These are phyloP conservation scores for Cheilosia impressa DNA, from an alignment of 2,888 invertebrate species.

Conservation along the genomic window DNA sequence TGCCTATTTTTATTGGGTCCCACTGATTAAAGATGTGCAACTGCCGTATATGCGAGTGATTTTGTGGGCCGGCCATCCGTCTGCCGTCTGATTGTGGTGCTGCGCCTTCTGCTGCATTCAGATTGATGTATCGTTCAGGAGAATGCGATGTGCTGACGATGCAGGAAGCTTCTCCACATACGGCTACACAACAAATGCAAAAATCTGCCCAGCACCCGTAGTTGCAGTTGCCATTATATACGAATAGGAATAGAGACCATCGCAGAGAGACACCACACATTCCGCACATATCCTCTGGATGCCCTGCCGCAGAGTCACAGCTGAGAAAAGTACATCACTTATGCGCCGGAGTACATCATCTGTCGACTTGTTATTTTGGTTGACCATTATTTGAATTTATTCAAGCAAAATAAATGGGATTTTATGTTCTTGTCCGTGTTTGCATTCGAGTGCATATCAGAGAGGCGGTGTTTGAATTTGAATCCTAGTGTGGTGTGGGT, in stretches of 20 bases:
- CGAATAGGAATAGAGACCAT: conserved; percentile 25
- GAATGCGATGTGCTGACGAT: conserved; percentile 66
- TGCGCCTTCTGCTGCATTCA: conserved; percentile 69
- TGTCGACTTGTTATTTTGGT: conserved; percentile 75
- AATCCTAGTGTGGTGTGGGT: neutral
- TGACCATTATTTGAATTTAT: conserved; percentile 76
- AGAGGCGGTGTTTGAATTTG: conserved; percentile 49
- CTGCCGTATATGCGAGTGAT: conserved; percentile 23
- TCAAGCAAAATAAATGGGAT: conserved; percentile 76
- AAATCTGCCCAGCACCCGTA: conserved; percentile 51
- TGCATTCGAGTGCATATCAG: conserved; percentile 69
- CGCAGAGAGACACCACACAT: conserved; percentile 17
- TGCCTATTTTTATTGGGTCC: neutral
- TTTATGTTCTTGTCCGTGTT: conserved; percentile 74
- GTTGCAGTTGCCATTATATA: conserved; percentile 24
- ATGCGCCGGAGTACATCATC: conserved; percentile 75
- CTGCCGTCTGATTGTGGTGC: conserved; percentile 57
- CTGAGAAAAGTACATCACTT: conserved; percentile 75
- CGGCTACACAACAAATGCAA: conserved; percentile 59
- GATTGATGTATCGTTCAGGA: conserved; percentile 69
- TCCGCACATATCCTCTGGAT: conserved; percentile 13
- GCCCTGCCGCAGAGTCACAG: conserved; percentile 70
- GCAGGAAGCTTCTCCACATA: conserved; percentile 61
- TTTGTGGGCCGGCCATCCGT: conserved; percentile 45
- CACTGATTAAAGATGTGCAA: conserved; percentile 40